These are phyloP conservation scores for Pituophis catenifer DNA, from an alignment of 2,113 vertebrate genomes.

Conservation along the genomic window DNA sequence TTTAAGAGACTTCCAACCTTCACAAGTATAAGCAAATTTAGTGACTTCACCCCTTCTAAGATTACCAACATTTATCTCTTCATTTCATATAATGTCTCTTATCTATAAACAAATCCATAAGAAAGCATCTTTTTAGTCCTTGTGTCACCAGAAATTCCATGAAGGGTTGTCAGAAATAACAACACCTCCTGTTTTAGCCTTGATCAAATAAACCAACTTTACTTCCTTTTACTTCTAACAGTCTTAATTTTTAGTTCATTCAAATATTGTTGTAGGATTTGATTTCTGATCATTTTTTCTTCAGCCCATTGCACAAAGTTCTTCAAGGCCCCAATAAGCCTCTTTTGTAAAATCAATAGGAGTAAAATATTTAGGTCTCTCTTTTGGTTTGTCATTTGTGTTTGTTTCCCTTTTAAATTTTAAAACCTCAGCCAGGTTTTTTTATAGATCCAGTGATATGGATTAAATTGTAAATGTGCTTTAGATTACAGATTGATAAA, in stretches of 20 bases:
- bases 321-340: neutral
- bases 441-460: neutral
- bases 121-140: neutral
- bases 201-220: neutral
- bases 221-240: neutral
- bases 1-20: neutral
- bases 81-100: neutral
- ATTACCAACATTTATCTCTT: neutral
- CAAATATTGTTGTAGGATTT: neutral
- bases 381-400: neutral
- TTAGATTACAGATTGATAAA: neutral
- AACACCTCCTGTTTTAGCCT: neutral
- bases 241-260: neutral
- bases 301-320: neutral
- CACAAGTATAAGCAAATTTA: neutral
- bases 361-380: neutral
- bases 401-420: neutral
- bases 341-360: neutral
- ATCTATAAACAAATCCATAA: neutral
- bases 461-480: neutral
- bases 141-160: neutral
- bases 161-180: neutral
- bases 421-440: neutral
- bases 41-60: neutral
- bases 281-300: neutral